Evolutionary conservation across 1,140 invertebrate species (phyloP), one percentile per base, ranked within the genome.

Genomic region (Caenorhabditis briggsae): DNA sequence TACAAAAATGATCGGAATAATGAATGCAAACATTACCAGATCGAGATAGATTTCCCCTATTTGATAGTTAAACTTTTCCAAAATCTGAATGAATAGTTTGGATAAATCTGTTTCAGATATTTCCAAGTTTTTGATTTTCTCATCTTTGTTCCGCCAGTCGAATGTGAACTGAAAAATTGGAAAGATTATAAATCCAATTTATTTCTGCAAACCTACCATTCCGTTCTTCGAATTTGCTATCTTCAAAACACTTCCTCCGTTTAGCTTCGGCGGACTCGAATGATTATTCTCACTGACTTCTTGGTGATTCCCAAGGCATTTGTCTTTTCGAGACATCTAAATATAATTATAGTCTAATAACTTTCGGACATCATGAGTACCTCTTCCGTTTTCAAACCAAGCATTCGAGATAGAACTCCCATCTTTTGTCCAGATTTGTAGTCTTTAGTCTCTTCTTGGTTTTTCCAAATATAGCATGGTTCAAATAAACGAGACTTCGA

Each of bases 401-500:
- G 14, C 8, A 64, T 25, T 16, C 23, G 20, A 2, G 59, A 64
- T 33, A 64, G 59, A 33, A 64, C 5, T 18, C 59, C 59, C 59
- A 25, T 1, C 23, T 11, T 25, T n/a, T 25, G 9, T 0, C 25
- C 6, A 8, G 5, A 3, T 64, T 64, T 18, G 11, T 58, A n/a
- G 56, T 25, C 59, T 1, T 5, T 33, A 64, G 8, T 33, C 33
- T 64, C 25, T 64, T 64, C 23, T 6, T 33, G 59, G 33, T 5
- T 12, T 33, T 64, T 64, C 59, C 59, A 64, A 33, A 25, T 64
- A 16, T 64, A 64, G 25, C 20, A 64, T 25, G 59, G 59, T 64
- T 64, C 59, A 64, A 64, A 64, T 5, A 25, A 23, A 25, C 59
- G 59, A 64, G 25, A 64, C 20, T 25, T 64, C 9, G 59, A 33